Evolutionary conservation across 2,797 vertebrate genomes (phyloP).

Genomic region (Delichon dasypus): DNA sequence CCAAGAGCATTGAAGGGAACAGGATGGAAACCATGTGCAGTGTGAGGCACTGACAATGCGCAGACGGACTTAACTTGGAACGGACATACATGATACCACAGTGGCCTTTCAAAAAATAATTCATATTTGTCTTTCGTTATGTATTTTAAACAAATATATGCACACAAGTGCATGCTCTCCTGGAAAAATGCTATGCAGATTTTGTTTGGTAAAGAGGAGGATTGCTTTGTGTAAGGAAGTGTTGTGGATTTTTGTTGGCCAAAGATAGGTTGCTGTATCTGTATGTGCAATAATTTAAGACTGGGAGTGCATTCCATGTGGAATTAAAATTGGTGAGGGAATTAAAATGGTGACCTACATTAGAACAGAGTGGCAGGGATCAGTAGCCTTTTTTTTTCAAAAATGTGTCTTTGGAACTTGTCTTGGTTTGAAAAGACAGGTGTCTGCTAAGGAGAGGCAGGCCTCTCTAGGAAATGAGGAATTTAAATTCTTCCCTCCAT

Average conservation of each 20-base stretch:
- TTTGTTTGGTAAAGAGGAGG: neutral
- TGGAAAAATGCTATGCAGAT: neutral
- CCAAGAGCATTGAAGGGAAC: conserved; percentile 69
- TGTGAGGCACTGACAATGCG: neutral
- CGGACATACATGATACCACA: neutral
- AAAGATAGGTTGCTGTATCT: neutral
- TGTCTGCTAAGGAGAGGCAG: too few species aligned
- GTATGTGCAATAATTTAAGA: neutral
- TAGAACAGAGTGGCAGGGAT: neutral
- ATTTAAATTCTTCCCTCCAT: too few species aligned
- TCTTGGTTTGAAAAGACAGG: too few species aligned
- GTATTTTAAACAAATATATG: neutral
- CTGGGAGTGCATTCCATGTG: neutral
- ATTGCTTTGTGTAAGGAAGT: fast-evolving
- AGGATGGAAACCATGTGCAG: conserved; percentile 61
- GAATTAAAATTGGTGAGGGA: neutral
- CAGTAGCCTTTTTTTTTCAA: neutral
- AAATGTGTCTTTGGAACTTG: neutral
- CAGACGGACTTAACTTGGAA: neutral
- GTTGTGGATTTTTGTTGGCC: neutral
- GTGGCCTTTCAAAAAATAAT: neutral
- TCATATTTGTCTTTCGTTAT: neutral
- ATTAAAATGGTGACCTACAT: neutral
- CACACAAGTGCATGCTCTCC: neutral
- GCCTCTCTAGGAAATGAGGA: too few species aligned